phyloP scores from a whole-genome alignment of 1,140 invertebrate species.

The Diachasmimorpha longicaudata region DNA sequence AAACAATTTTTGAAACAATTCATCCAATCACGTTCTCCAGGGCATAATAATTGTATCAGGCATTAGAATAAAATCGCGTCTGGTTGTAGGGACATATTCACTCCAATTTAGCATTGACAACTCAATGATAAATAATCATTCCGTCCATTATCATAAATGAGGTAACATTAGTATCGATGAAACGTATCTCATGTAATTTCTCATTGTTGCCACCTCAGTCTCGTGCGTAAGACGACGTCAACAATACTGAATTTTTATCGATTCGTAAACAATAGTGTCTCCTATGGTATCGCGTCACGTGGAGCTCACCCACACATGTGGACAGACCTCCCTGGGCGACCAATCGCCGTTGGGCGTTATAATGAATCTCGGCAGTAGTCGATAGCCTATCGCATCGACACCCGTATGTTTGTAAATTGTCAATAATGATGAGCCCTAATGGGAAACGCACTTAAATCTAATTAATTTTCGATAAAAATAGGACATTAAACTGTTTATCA shows the following conservation, averaged over 20 bases:
- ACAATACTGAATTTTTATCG: neutral
- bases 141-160: no score
- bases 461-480: neutral
- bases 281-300: neutral
- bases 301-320: no score
- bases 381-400: neutral
- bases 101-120: neutral
- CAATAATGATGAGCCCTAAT: no score
- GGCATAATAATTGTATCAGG: no score
- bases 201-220: neutral
- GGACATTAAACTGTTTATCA: neutral
- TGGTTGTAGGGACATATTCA: neutral
- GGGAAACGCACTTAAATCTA: no score
- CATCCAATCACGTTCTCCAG: no score
- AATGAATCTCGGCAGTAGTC: neutral
- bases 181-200: no score
- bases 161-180: no score
- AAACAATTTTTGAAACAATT: no score
- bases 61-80: neutral
- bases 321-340: neutral
- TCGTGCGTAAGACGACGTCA: neutral
- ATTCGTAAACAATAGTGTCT: neutral
- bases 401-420: neutral
- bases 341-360: neutral
- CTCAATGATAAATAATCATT: no score